Percentiles rank a stretch among this genome's conserved stretches.
phyloP scores from a whole-genome alignment of 2,797 vertebrate species.

The Sebastes wilsoni region DNA sequence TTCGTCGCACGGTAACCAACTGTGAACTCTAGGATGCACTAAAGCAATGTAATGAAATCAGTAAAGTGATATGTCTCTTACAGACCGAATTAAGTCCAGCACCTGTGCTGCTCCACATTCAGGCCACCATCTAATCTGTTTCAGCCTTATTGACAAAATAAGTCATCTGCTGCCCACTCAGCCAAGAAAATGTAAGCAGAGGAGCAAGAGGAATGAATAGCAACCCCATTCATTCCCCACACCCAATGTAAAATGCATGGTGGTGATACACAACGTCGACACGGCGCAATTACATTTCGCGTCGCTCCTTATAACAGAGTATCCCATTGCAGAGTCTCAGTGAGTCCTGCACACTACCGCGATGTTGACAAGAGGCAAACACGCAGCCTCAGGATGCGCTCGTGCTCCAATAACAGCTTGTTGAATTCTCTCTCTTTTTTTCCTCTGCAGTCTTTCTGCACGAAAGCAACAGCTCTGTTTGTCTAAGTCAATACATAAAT shows the following conservation, averaged over 20 bases:
- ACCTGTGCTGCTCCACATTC: constrained; percentile 20
- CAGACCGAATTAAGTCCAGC: constrained; percentile 14
- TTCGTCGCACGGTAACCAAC: neutral
- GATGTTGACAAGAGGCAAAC: constrained; percentile 47
- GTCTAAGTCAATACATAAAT: constrained; percentile 59
- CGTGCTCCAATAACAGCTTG: constrained; percentile 19
- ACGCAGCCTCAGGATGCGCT: constrained; percentile 26
- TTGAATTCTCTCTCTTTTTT: constrained; percentile 28
- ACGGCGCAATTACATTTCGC: constrained; percentile 49
- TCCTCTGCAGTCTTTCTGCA: constrained; percentile 11
- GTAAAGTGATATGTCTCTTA: neutral
- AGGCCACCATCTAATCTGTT: constrained; percentile 28
- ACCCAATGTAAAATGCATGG: constrained; percentile 40
- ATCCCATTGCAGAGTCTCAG: constrained; percentile 16
- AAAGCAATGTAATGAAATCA: constrained; percentile 6
- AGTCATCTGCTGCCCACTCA: constrained; percentile 47
- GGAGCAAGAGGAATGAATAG: constrained; percentile 10
- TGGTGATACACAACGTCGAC: constrained; percentile 37
- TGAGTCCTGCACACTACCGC: constrained; percentile 4
- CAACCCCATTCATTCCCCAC: constrained; percentile 28
- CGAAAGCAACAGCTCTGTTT: constrained; percentile 55
- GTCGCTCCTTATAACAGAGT: constrained; percentile 14
- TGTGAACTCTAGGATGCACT: neutral
- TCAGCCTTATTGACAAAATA: constrained; percentile 55
- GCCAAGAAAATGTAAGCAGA: constrained; percentile 43